phyloP scores from a whole-genome alignment of 2,113 vertebrate species.

The Rhinoptilus africanus region DNA sequence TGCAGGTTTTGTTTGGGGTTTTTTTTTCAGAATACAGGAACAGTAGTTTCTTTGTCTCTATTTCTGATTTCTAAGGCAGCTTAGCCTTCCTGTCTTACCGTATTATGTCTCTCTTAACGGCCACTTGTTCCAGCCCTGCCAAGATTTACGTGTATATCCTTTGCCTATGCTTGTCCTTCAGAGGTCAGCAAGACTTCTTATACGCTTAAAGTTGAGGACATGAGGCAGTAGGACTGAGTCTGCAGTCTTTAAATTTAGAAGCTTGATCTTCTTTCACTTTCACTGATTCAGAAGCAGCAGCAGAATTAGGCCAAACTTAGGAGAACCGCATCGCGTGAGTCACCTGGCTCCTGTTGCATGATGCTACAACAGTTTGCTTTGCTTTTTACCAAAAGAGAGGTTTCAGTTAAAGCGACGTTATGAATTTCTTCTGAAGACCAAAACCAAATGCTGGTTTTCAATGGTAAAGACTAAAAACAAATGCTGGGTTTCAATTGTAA shows the following conservation, averaged over 20 bases:
- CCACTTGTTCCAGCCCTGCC: neutral
- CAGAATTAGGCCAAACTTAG: neutral
- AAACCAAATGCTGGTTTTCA: neutral
- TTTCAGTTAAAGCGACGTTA: neutral
- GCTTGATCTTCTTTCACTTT: constrained; percentile 29
- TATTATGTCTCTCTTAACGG: neutral
- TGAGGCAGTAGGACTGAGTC: neutral
- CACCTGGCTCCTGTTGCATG: neutral
- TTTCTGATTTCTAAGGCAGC: neutral
- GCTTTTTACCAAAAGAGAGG: neutral
- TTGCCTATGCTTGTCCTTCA: neutral
- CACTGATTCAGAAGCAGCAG: neutral
- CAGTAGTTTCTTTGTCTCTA: neutral
- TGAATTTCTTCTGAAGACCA: neutral
- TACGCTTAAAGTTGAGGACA: neutral
- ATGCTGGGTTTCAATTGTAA: neutral
- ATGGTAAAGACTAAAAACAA: neutral
- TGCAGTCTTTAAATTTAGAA: constrained; percentile 18
- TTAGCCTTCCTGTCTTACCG: neutral
- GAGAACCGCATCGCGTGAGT: neutral
- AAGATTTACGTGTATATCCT: neutral
- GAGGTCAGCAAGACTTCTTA: neutral
- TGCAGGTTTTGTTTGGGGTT: neutral
- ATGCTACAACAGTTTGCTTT: neutral
- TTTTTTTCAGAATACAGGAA: neutral